Evolutionary conservation across 2,888 invertebrate genomes (phyloP).

Genomic region (Neoscelio sp.): DNA sequence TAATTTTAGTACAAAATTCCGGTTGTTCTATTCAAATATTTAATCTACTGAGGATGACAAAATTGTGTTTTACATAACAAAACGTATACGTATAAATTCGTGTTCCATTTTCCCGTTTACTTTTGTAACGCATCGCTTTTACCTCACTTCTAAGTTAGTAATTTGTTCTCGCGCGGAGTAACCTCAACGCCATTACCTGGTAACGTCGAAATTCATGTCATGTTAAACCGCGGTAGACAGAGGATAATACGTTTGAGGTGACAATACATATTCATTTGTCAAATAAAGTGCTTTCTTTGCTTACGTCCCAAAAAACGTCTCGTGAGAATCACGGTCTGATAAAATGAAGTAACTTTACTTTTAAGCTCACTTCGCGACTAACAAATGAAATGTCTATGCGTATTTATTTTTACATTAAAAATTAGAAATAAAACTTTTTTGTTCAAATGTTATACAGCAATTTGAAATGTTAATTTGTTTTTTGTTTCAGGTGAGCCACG

Average conservation of each 20-base stretch:
- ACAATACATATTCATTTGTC: constrained; percentile 62
- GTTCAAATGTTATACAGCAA: background rate
- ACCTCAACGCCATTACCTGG: constrained; percentile 58
- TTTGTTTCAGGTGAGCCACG: constrained; percentile 28
- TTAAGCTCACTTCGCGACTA: constrained; percentile 47
- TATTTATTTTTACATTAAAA: constrained; percentile 21
- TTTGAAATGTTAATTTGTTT: constrained; percentile 4
- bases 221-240: constrained; percentile 53
- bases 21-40: constrained; percentile 35
- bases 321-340: constrained; percentile 43
- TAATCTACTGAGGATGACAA: constrained; percentile 15
- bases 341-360: constrained; percentile 43
- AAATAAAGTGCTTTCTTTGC: constrained; percentile 60
- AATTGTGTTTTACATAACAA: constrained; percentile 49
- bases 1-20: background rate
- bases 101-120: constrained; percentile 53
- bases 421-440: background rate
- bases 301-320: constrained; percentile 39
- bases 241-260: constrained; percentile 60
- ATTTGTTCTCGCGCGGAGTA: constrained; percentile 53
- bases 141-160: constrained; percentile 52
- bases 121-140: constrained; percentile 56
- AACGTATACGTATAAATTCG: constrained; percentile 33
- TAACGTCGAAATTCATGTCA: constrained; percentile 61
- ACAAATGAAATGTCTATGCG: constrained; percentile 25